Evolutionary conservation across 2,888 invertebrate species (phyloP).

Genomic region (Pomacea canaliculata): DNA sequence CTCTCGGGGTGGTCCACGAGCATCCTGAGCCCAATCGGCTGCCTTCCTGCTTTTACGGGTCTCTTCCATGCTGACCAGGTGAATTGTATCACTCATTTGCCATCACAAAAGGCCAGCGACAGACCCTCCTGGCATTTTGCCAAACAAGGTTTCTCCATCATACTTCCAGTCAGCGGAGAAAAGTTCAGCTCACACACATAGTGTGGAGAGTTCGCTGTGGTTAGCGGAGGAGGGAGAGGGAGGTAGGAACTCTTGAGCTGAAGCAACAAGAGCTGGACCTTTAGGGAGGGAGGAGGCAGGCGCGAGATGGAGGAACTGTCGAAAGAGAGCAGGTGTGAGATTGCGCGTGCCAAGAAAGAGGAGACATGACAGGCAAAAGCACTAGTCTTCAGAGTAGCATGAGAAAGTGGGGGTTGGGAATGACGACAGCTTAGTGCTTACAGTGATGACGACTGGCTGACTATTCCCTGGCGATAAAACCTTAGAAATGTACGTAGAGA

Average conservation of each 20-base stretch:
- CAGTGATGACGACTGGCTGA: neutral
- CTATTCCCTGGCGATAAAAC: neutral
- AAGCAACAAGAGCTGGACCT: neutral
- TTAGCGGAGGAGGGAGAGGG: neutral
- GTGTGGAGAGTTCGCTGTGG: neutral
- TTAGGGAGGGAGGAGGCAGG: neutral
- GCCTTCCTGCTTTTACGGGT: too few relatives aligned
- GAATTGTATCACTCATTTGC: neutral
- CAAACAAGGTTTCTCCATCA: constrained; percentile 1
- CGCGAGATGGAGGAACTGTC: neutral
- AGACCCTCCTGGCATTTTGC: neutral
- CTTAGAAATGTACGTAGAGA: too few relatives aligned
- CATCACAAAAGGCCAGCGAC: neutral
- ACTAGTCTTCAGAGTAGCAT: neutral
- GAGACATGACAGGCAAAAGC: constrained; percentile 20
- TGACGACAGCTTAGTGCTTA: neutral
- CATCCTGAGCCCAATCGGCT: too few relatives aligned
- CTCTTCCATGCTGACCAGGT: neutral
- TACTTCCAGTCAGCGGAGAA: neutral
- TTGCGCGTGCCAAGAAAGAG: constrained; percentile 6
- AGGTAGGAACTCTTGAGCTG: neutral
- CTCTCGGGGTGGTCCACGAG: too few relatives aligned
- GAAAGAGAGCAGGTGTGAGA: constrained; percentile 17
- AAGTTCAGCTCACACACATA: neutral
- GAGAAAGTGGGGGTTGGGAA: neutral